phyloP scores from a whole-genome alignment of 2,113 vertebrate species.

The Pogonocichla stellata region DNA sequence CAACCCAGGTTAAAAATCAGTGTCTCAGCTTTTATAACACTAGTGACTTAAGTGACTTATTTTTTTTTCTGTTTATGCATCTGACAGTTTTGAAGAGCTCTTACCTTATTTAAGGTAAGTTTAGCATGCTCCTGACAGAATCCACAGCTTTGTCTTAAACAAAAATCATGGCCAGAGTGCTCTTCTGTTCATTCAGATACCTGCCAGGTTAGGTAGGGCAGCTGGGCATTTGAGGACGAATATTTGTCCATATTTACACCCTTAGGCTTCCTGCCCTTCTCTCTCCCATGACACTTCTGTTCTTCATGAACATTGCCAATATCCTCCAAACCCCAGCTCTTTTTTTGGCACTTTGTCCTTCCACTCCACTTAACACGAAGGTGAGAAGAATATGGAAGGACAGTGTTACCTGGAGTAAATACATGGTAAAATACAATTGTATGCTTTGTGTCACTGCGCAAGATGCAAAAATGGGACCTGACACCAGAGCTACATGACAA shows the following conservation, averaged over 20 bases:
- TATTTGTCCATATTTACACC: background rate
- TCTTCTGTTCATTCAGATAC: background rate
- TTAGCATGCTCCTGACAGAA: background rate
- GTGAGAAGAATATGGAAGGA: background rate
- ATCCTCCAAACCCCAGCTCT: background rate
- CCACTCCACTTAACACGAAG: background rate
- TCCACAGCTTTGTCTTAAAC: background rate
- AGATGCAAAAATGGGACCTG: background rate
- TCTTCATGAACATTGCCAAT: background rate
- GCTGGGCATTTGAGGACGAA: background rate
- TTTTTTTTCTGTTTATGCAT: background rate
- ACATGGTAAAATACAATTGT: background rate
- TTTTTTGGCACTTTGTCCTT: background rate
- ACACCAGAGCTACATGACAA: background rate
- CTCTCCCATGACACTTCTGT: background rate
- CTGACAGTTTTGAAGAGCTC: background rate
- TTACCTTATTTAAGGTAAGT: background rate
- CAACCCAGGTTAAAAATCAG: background rate
- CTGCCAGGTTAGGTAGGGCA: background rate
- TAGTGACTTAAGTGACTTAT: accelerated
- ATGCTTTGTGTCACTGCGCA: accelerated
- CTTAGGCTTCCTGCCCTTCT: background rate
- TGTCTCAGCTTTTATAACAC: background rate
- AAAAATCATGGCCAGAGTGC: background rate
- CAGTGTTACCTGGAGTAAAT: background rate